Evolutionary conservation across 2,888 invertebrate species (phyloP), one percentile per base, ranked within the genome.

Genomic region (Pediacus dermestoides): DNA sequence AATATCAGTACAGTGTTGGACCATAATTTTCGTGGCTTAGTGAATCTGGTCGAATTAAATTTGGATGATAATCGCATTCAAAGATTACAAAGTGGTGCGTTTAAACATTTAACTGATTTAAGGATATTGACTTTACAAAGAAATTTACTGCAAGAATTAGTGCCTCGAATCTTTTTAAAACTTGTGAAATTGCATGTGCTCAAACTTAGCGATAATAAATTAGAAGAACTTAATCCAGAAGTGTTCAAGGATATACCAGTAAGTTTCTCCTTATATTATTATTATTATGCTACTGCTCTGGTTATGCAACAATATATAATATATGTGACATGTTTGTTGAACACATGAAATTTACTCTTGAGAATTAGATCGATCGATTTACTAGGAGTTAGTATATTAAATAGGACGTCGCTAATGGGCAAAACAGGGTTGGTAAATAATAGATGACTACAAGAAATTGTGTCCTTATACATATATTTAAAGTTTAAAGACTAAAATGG

Each of bases 11-110:
- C 77, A 34, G 75, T 85, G 33, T 74, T 73, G 43, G 80, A 82
- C 44, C 80, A 82, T 48, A 86, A 87, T 67, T 88, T 89, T 68
- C 77, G 85, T 36, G 88, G 87, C 10, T 75, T 88, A 55, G 77
- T 82, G 53, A 81, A 82, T 66, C 72, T 89, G 35, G 74, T 78
- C 22, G 81, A 81, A 48, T 71, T 89, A 51, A 75, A 82, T 66
- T 75, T 89, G 48, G 81, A 85, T 54, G 76, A 82, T 60, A 89
- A 89, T 67, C 74, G 76, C 55, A 86, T 89, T 52, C 76, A 79
- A 53, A 75, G 79, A 52, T 79, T 87, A 74, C 81, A 85, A 33
- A 85, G 81, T 54, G 86, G 83, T 45, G 81, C 81, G 15, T 89
- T 89, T 66, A 76, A 79, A 48, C 79, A 86, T 68, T 73, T 88